These are phyloP conservation scores for Pangasius larnaudii DNA, from an alignment of 2,797 vertebrate species.

Conservation along the genomic window DNA sequence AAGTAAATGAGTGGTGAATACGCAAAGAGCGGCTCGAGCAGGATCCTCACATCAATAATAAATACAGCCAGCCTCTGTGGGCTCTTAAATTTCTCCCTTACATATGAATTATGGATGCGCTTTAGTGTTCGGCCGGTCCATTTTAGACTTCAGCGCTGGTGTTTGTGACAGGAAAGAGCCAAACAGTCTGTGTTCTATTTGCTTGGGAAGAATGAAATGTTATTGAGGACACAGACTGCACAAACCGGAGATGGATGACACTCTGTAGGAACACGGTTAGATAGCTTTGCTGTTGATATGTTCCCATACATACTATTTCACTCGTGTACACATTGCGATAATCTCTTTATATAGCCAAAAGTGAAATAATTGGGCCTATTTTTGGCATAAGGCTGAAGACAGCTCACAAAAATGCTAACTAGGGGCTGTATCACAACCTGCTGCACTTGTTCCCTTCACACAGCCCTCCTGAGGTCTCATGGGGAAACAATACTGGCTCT, in stretches of 20 bases:
- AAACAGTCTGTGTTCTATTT: constrained; percentile 56
- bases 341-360: constrained; percentile 4
- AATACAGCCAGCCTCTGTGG: constrained; percentile 78
- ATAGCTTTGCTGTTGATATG: neutral
- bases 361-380: constrained; percentile 16
- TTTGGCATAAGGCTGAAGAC: neutral
- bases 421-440: constrained; percentile 16
- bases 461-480: neutral
- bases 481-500: constrained; percentile 21
- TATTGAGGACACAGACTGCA: constrained; percentile 17
- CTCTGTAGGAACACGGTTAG: neutral
- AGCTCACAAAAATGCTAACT: constrained; percentile 14
- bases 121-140: constrained; percentile 82
- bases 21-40: constrained; percentile 74
- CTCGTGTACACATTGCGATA: neutral
- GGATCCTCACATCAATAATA: constrained; percentile 90
- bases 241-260: constrained; percentile 25
- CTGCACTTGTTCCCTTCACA: constrained; percentile 10
- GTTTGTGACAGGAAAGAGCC: constrained; percentile 78
- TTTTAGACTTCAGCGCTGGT: constrained; percentile 75
- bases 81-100: constrained; percentile 84
- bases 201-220: constrained; percentile 42
- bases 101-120: constrained; percentile 92
- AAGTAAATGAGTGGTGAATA: constrained; percentile 81
- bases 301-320: constrained; percentile 2